A percentile compares a stretch with the other conserved stretches of the same genome.
Evolutionary conservation across 2,888 invertebrate species (phyloP).

Genomic region (Allophyes oxyacanthae): DNA sequence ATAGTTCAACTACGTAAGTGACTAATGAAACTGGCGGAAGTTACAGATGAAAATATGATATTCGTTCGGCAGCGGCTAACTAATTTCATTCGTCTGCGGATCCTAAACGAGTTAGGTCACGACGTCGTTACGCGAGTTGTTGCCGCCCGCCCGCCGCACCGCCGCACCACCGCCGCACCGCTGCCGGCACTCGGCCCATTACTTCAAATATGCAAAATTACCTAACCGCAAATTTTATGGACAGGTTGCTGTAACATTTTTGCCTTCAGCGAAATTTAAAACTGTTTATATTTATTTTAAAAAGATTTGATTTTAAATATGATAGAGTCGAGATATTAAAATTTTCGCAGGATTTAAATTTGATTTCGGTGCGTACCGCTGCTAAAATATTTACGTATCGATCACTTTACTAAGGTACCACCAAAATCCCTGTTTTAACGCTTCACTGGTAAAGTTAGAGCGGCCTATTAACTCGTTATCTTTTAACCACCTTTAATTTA

Average conservation of each 20-base stretch:
- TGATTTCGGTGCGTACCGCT: too few species aligned
- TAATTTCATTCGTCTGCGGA: constrained; percentile 85
- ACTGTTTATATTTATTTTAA: constrained; percentile 35
- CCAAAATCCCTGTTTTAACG: constrained; percentile 35
- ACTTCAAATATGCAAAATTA: constrained; percentile 61
- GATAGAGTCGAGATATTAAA: too few species aligned
- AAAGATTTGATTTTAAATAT: constrained; percentile 1
- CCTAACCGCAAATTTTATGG: constrained; percentile 54
- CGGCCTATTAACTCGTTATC: constrained; percentile 88
- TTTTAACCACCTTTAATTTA: constrained; percentile 88
- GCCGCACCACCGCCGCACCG: constrained; percentile 1
- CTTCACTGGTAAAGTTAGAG: constrained; percentile 74
- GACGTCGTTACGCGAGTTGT: constrained; percentile 68
- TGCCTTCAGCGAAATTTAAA: constrained; percentile 24
- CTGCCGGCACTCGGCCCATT: constrained; percentile 49
- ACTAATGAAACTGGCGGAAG: constrained; percentile 71
- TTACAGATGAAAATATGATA: constrained; percentile 84
- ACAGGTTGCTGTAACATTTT: constrained; percentile 48
- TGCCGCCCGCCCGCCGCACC: constrained; percentile 22
- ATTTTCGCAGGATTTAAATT: too few species aligned
- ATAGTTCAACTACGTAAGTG: constrained; percentile 45
- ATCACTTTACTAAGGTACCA: constrained; percentile 13
- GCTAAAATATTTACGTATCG: constrained; percentile 8
- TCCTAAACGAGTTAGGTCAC: constrained; percentile 82
- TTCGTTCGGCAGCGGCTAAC: constrained; percentile 82